Evolutionary conservation across 2,888 invertebrate genomes (phyloP), one percentile per base, ranked within the genome.

Genomic region (Drosophila mimetica): DNA sequence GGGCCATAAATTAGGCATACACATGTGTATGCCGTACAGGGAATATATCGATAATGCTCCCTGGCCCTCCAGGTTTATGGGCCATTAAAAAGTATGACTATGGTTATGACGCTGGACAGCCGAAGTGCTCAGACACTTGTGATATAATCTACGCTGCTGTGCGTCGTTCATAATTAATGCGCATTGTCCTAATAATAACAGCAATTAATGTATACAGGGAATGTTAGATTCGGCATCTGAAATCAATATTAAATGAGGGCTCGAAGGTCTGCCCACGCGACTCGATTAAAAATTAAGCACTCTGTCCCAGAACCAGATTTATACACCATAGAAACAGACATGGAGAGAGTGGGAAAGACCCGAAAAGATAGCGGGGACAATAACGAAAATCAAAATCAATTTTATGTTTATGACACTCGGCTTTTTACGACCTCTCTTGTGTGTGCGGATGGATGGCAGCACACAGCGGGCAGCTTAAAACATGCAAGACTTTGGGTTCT

Each of bases 371-470:
- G 36, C 36, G 37, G 50, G 18, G 39, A 18, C 39, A 18, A 52
- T 61, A 41, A 67, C 11, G 30, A 30, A 70, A 75, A 78, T 76
- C 72, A 57, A 73, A 81, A 76, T 76, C 69, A 80, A 78, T 83
- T 80, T 80, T 66, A 77, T 83, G 76, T 80, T 80, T 83, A 80
- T 80, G 83, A 83, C 80, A 80, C 64, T 76, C 60, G 16, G 55
- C 11, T 67, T 76, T 44, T 74, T 71, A 59, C 46, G 52, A 52
- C 67, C 65, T 65, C 65, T 65, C 34, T 44, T 46, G 41, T 55
- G 13, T 42, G 60, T 25, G 22, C 6, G 22, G 22, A 22, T 22
- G 25, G 25, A 25, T 25, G 25, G 25, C 1, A 25, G 47, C 54
- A 65, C 78, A 30, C 81, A 76, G 78, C 74, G 69, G 79, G 42